phyloP scores from a whole-genome alignment of 2,113 vertebrate genomes.

The Rhynchopsitta pachyrhyncha region DNA sequence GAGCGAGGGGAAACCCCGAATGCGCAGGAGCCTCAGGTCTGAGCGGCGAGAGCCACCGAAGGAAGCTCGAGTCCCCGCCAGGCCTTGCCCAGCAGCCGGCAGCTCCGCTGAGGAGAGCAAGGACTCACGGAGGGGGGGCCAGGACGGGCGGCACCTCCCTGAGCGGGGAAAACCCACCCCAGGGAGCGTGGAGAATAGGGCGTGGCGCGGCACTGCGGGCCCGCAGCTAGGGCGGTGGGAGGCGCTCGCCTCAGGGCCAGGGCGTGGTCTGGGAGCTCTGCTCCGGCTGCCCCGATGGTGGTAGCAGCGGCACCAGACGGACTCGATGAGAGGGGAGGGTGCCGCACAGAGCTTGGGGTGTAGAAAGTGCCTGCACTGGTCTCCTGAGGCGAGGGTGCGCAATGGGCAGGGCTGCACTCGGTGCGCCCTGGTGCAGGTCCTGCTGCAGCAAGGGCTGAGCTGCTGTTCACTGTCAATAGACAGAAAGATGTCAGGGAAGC shows the following conservation, averaged over 20 bases:
- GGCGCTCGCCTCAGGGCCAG: too few species aligned
- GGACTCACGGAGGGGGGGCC: not conserved
- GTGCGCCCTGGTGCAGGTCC: too few species aligned
- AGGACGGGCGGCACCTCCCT: not conserved
- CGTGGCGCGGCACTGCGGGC: too few species aligned
- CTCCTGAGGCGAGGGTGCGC: not conserved
- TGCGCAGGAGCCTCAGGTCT: too few species aligned
- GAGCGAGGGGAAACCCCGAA: too few species aligned
- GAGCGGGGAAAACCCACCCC: not conserved
- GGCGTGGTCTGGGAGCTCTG: not conserved
- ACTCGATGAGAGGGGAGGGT: not conserved
- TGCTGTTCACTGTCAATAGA: rapidly evolving
- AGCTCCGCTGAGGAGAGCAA: too few species aligned
- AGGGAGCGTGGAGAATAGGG: too few species aligned
- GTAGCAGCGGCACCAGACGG: not conserved
- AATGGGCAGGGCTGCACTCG: too few species aligned
- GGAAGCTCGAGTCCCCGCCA: not conserved
- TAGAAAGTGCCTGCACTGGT: not conserved
- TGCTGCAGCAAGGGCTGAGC: not conserved
- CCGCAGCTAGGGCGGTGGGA: too few species aligned
- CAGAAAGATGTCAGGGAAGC: not conserved
- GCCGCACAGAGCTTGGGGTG: not conserved
- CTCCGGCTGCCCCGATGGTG: not conserved
- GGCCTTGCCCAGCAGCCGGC: too few species aligned
- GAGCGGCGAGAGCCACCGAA: not conserved